phyloP scores from a whole-genome alignment of 1,140 invertebrate species.

The Leucophenga varia region DNA sequence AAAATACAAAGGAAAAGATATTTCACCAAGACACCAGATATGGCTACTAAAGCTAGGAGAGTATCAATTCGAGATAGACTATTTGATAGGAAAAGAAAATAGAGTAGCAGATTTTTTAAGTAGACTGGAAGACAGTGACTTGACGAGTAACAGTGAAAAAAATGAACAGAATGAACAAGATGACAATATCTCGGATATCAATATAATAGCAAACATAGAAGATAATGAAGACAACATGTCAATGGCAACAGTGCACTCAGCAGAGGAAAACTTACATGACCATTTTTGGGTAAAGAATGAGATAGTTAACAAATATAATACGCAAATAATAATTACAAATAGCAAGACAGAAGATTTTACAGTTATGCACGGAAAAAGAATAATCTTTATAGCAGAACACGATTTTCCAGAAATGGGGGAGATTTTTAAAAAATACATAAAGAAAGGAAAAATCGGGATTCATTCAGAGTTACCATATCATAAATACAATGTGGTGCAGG shows the following conservation, averaged over 20 bases:
- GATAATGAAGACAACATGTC: constrained; percentile 6
- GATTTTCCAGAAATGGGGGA: too few species aligned
- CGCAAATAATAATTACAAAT: constrained; percentile 15
- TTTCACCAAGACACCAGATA: not conserved
- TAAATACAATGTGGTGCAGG: constrained; percentile 13
- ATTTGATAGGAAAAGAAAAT: not conserved
- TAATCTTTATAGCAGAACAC: too few species aligned
- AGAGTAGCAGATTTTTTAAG: not conserved
- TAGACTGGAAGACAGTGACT: constrained; percentile 1
- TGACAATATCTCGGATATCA: constrained; percentile 7
- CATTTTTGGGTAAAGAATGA: constrained; percentile 17
- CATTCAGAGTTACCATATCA: constrained; percentile 12
- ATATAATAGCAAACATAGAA: constrained; percentile 12
- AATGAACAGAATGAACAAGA: too few species aligned
- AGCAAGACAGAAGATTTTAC: constrained; percentile 9
- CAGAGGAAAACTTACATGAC: constrained; percentile 15
- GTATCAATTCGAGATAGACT: not conserved
- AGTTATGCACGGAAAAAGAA: too few species aligned
- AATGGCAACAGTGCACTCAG: constrained; percentile 20
- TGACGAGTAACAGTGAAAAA: too few species aligned
- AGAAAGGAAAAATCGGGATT: constrained; percentile 17
- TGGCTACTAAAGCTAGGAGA: not conserved
- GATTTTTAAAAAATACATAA: too few species aligned
- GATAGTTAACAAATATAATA: constrained; percentile 22
- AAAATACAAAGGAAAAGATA: not conserved